Conservation (phyloP, 1,140 invertebrate species). For the Drosophila nebulosa region DNA sequence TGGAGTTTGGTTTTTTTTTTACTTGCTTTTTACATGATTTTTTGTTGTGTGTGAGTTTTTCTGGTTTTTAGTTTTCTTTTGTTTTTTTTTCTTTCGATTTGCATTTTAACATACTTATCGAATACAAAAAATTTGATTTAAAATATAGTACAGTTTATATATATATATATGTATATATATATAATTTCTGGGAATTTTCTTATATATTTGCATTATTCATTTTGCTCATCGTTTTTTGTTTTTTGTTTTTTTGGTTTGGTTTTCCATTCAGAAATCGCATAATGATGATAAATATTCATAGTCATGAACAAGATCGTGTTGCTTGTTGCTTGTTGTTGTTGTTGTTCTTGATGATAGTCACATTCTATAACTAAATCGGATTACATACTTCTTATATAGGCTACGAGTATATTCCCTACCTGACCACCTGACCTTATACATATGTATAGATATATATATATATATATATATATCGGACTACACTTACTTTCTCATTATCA, state of each 20-base stretch:
- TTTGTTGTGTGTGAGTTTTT: not conserved
- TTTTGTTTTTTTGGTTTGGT: not conserved
- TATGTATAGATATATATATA: not conserved
- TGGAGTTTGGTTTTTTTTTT: not conserved
- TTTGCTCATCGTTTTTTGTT: not conserved
- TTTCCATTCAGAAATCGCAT: not conserved
- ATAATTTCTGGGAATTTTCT: not conserved
- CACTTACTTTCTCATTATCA: not conserved
- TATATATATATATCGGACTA: not conserved
- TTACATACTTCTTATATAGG: slow-evolving; percentile 3
- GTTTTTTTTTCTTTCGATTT: not conserved
- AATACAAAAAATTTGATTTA: slow-evolving; percentile 15
- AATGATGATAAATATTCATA: not conserved
- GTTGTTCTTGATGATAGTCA: not conserved
- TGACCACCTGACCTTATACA: not conserved
- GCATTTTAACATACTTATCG: slow-evolving; percentile 10
- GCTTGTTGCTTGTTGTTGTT: not conserved
- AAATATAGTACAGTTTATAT: slow-evolving; percentile 5
- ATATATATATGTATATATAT: not conserved
- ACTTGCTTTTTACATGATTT: slow-evolving; percentile 7
- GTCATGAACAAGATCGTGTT: not conserved
- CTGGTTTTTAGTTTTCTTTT: not conserved
- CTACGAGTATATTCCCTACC: slow-evolving; percentile 11
- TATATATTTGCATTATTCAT: not conserved
- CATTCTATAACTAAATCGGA: not conserved